These are phyloP conservation scores for Engraulis encrasicolus DNA, from an alignment of 2,113 vertebrate species.

Conservation along the genomic window DNA sequence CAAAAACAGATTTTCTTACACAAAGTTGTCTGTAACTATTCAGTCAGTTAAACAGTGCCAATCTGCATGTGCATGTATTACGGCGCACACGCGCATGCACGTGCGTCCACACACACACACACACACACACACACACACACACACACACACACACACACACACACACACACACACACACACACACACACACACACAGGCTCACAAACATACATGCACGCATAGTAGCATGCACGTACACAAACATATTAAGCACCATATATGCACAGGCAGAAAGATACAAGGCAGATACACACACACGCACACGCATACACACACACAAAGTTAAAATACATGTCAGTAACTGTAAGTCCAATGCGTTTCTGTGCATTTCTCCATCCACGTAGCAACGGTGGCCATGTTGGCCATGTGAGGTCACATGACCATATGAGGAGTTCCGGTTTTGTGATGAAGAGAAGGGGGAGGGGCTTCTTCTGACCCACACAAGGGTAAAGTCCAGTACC, in stretches of 20 bases:
- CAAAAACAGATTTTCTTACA: neutral
- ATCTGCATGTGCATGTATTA: slow-evolving; percentile 29
- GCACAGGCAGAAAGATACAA: no score
- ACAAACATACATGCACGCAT: neutral
- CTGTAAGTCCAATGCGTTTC: neutral
- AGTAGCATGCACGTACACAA: no score
- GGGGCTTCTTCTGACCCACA: neutral
- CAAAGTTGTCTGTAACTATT: slow-evolving; percentile 1
- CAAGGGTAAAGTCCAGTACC: neutral
- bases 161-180: slow-evolving; percentile 1
- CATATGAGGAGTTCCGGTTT: slow-evolving; percentile 20
- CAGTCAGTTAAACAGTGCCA: slow-evolving; percentile 16
- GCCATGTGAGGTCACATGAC: slow-evolving; percentile 66
- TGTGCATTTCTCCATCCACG: neutral
- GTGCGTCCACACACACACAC: slow-evolving; percentile 49
- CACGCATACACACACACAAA: slow-evolving; percentile 38
- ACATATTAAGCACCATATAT: no score
- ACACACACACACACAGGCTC: neutral
- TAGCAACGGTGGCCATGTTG: slow-evolving; percentile 17
- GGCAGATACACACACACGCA: slow-evolving; percentile 25
- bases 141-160: slow-evolving; percentile 15
- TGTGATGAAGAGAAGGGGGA: neutral
- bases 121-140: slow-evolving; percentile 10
- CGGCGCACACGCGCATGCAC: no score
- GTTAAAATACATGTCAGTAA: neutral